Evolutionary conservation across 2,113 vertebrate species (phyloP), one percentile per base, ranked within the genome.

Genomic region (Manacus vitellinus): DNA sequence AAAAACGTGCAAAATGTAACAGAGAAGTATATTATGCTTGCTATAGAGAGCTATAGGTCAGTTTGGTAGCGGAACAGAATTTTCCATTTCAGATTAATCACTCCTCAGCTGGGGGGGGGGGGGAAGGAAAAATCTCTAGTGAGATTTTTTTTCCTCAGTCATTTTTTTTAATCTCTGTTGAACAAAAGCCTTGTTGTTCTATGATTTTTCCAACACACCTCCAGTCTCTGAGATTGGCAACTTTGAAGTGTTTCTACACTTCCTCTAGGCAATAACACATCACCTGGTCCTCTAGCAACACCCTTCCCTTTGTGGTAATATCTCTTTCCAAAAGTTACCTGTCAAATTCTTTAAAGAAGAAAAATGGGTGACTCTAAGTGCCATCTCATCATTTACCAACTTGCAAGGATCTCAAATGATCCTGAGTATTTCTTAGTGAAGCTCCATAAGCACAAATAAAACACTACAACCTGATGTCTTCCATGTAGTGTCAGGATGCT

Each of bases 361-460:
- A 54, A 71, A 55, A 47, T 1, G 1, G 67, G 16, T 2, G 2
- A 46, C 37, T 3, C 0, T 15, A 31, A 89, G n/a, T n/a, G 19
- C 47, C 31, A 5, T 1, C 3, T 22, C 56, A n/a, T 41, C 9
- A 31, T 85, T 90, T 85, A 62, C 24, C 1, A 1, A 35, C 39
- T 39, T 72, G 28, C 51, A 78, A 81, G 51, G 41, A 31, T 41
- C 28, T 70, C 10, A 4, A 7, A 14, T 3, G 6, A 44, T 39
- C 41, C 18, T 22, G 27, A 63, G 15, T 62, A 27, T 25, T 73
- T 62, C 73, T 65, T 49, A 67, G 8, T 11, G 35, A 58, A 87
- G 33, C 22, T 44, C 76, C 31, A 12, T 21, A 52, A 94, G 58
- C 13, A 59, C 1, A 3, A 83, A 33, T 14, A 71, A 43, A 71